These are phyloP conservation scores for Cavia aperea DNA, from an alignment of 2,113 vertebrate species.

Conservation along the genomic window DNA sequence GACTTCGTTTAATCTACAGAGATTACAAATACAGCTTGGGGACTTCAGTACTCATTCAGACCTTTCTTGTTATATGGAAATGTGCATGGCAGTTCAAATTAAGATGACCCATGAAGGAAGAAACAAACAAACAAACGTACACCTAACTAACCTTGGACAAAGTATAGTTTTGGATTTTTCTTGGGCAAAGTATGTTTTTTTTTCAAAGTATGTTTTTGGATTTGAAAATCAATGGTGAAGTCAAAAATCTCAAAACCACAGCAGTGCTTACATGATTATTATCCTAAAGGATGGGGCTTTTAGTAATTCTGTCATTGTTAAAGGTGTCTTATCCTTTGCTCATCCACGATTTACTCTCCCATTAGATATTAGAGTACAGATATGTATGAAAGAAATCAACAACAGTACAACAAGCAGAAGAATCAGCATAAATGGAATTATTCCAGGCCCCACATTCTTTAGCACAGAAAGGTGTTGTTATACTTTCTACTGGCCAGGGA, in stretches of 20 bases:
- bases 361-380: neutral
- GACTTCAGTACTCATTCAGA: neutral
- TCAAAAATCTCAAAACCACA: constrained; percentile 21
- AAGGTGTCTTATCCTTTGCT: neutral
- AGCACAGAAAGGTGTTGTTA: neutral
- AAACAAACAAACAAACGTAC: neutral
- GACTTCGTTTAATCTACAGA: neutral
- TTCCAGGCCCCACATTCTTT: neutral
- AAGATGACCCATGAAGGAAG: neutral
- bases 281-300: neutral
- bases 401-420: neutral
- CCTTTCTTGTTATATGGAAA: neutral
- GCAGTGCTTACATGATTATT: neutral
- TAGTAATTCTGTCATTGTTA: neutral
- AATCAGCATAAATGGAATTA: neutral
- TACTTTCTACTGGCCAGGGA: constrained; percentile 22
- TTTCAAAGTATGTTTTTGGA: neutral
- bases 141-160: neutral
- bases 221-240: neutral
- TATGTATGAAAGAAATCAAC: neutral
- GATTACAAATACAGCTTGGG: neutral
- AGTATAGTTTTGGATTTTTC: neutral
- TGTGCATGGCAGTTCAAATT: neutral
- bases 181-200: too few species aligned
- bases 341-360: neutral